A percentile compares a stretch with the other conserved stretches of the same genome.
These are phyloP conservation scores for Achlya flavicornis DNA, from an alignment of 2,888 invertebrate genomes.

Conservation along the genomic window DNA sequence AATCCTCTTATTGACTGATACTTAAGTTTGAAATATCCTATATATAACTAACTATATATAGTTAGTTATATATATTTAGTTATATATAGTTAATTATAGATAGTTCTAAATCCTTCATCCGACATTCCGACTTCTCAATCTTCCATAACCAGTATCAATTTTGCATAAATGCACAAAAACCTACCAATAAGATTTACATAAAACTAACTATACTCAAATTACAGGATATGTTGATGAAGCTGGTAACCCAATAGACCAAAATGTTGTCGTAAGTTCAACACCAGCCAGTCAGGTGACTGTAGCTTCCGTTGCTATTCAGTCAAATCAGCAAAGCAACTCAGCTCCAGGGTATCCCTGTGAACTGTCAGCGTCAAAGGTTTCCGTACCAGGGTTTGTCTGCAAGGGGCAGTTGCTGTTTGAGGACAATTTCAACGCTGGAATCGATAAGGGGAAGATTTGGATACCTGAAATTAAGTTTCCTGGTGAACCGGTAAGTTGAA, in stretches of 20 bases:
- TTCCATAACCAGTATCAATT: too few species aligned
- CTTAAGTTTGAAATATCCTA: too few species aligned
- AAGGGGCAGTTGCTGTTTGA: conserved; percentile 85
- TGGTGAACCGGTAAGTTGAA: conserved; percentile 82
- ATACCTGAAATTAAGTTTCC: conserved; percentile 83
- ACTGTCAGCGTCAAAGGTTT: conserved; percentile 60
- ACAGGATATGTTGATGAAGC: conserved; percentile 66
- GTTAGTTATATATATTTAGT: too few species aligned
- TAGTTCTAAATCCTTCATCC: too few species aligned
- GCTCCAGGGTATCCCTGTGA: conserved; percentile 57
- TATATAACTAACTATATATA: too few species aligned
- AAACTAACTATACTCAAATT: conserved; percentile 10
- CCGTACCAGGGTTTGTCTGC: conserved; percentile 73
- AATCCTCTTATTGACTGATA: too few species aligned
- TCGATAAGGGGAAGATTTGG: conserved; percentile 80
- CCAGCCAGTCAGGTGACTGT: conserved; percentile 13
- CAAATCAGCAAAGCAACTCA: conserved; percentile 18
- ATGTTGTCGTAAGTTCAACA: conserved; percentile 13
- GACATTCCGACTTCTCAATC: too few species aligned
- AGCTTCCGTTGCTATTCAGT: conserved; percentile 11
- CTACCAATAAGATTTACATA: too few species aligned
- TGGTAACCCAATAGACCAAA: conserved; percentile 50
- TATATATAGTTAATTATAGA: too few species aligned
- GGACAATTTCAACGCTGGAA: conserved; percentile 80
- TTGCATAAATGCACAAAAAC: too few species aligned